These are phyloP conservation scores for Podotricha telesiphe DNA, from an alignment of 2,888 invertebrate species.

Conservation along the genomic window DNA sequence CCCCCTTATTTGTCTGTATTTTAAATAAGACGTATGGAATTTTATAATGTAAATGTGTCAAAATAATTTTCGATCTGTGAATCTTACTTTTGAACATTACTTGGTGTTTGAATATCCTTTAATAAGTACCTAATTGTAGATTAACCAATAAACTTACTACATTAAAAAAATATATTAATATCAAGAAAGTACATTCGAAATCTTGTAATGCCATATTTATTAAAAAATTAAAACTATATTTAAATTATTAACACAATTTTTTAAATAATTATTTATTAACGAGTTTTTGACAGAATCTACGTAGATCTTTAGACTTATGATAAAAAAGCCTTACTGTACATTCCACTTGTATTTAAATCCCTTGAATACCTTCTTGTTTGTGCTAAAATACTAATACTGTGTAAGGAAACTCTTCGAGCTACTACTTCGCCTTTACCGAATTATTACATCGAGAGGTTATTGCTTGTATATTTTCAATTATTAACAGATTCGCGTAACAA, in stretches of 20 bases:
- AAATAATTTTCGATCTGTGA: slow-evolving; percentile 8
- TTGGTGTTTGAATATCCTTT: neutral
- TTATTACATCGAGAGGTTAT: slow-evolving; percentile 19
- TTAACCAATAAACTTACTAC: neutral
- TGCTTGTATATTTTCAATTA: slow-evolving; percentile 15
- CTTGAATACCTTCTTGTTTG: slow-evolving; percentile 71
- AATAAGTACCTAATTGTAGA: neutral
- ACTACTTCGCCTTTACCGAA: slow-evolving; percentile 22
- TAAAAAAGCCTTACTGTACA: slow-evolving; percentile 79
- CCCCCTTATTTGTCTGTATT: slow-evolving; percentile 1
- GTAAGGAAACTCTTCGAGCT: slow-evolving; percentile 22
- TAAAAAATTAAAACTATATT: neutral
- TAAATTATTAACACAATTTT: neutral
- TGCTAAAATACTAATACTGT: slow-evolving; percentile 24
- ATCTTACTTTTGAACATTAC: slow-evolving; percentile 1
- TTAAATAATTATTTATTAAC: slow-evolving; percentile 6
- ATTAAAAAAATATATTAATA: slow-evolving; percentile 1
- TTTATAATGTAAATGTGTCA: neutral
- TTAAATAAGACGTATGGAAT: neutral
- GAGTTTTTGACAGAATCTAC: slow-evolving; percentile 32
- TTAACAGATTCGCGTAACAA: neutral
- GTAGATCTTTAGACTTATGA: slow-evolving; percentile 73
- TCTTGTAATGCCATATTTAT: slow-evolving; percentile 4
- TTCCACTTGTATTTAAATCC: slow-evolving; percentile 80
- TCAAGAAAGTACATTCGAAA: neutral